phyloP scores from a whole-genome alignment of 2,113 vertebrate species.

The Osmerus mordax region DNA sequence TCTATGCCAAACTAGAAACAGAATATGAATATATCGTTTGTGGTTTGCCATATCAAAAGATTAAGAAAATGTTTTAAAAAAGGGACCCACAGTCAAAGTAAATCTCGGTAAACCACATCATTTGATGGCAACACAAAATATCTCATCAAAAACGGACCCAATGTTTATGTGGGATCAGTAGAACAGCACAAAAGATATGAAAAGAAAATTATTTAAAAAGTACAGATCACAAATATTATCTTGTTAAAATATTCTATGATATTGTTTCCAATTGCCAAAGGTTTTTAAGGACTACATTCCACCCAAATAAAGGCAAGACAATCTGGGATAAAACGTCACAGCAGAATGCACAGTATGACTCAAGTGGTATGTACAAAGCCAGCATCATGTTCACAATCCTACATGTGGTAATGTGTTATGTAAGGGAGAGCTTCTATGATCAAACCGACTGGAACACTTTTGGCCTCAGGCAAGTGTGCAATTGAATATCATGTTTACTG shows the following conservation, averaged over 20 bases:
- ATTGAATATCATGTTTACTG: constrained; percentile 28
- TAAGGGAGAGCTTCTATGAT: constrained; percentile 15
- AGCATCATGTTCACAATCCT: constrained; percentile 1
- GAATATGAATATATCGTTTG: constrained; percentile 6
- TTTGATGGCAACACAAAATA: background rate
- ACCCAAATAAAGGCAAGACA: too few species aligned
- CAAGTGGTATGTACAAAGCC: background rate
- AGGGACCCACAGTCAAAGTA: constrained; percentile 7
- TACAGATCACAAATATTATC: too few species aligned
- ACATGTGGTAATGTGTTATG: constrained; percentile 6
- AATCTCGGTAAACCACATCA: constrained; percentile 5
- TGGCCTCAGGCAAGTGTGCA: constrained; percentile 24
- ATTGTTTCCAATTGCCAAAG: too few species aligned
- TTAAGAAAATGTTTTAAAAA: background rate
- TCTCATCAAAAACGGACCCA: too few species aligned
- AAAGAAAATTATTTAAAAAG: too few species aligned
- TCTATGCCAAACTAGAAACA: constrained; percentile 1
- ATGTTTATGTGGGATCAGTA: too few species aligned
- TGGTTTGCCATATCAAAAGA: background rate
- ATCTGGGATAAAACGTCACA: background rate
- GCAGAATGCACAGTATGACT: background rate
- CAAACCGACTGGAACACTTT: constrained; percentile 17
- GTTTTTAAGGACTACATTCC: too few species aligned
- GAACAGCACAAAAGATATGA: too few species aligned
- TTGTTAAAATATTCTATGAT: too few species aligned